Base-by-base conservation (phyloP, 2,797 vertebrate genomes). In the Chelidonichthys spinosus region DNA sequence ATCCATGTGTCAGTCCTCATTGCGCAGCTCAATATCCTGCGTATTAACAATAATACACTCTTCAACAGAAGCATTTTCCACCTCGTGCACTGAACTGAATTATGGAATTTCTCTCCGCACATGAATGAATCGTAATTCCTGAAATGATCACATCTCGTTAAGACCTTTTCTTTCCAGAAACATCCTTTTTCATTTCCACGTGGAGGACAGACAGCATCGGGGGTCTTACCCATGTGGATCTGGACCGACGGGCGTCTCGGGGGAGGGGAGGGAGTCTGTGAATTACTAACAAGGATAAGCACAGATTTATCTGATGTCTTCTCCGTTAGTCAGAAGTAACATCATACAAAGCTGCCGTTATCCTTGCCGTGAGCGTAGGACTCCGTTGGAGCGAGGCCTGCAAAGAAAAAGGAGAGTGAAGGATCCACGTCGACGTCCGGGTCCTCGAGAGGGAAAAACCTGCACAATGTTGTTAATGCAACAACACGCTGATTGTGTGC, bases 301-400 rank as follows among this genome's bases (percentile, higher is more conserved):
- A 95, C 95, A 96, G 95, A 95, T 96, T 95, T 96, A 96, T 95
- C 94, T 96, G 95, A 96, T 96, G 95, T 96, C 95, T 96, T 94
- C 94, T 90, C 84, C 85, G 89, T 91, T 90, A 93, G 63, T 88
- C 93, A 95, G 94, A 96, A 96, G 95, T 94, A 94, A 96, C 95
- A 96, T 95, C 95, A 96, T 91, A 95, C 94, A 95, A 95, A 95
- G 94, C 95, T 95, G 95, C 93, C 94, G 88, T 95, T 94, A 94
- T 94, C 94, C 93, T 71, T 72, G 94, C 91, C 85, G 89, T 84
- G 69, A 77, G 81, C 7, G n/a, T 32, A 0, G 59, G 87, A 90
- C 87, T 81, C 85, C 85, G 0, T 25, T 36, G 54, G 78, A 65
- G 33, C 8, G 43, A 56, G 36, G 52, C 5, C 5, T 37, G 37